Base-by-base conservation (phyloP, 2,797 vertebrate species). In the Otolemur crassicaudatus region DNA sequence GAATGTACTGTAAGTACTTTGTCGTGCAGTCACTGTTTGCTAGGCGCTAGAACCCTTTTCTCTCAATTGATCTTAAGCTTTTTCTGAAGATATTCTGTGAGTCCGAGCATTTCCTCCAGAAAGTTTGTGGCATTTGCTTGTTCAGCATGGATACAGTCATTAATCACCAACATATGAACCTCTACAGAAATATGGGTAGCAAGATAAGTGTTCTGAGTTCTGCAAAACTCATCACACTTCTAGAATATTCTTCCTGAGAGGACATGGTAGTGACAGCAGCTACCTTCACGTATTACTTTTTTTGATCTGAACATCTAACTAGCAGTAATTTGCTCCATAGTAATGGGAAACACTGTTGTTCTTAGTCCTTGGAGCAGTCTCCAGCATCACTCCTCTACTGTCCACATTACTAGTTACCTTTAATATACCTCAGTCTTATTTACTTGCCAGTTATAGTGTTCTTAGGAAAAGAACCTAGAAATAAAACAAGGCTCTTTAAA, bases 401-500 rank as follows among this genome's bases (percentile, higher is more conserved):
- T 56, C 63, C 61, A 60, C 22, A 43, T 46, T 90, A 27, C 40
- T 34, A 83, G 23, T 90, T 69, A 72, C 56, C 70, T 90, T 73
- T 37, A 75, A 43, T 43, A 72, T 6, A 80, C 29, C 56, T 88
- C 37, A 63, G 2, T 76, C 94, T 83, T 43, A 69, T 76, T 90
- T 65, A 37, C 29, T 91, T 95, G 88, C 29, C 34, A 70, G 43
- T 76, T n/a, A 34, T 34, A 95, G 31, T 80, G 19, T 93, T 20
- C 46, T 61, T 89, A 40, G 43, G 53, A 91, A 87, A 49, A 94
- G 17, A 76, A 16, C 85, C 60, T 87, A 90, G 43, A 90, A 83
- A 49, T 53, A 92, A 83, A 96, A 92, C 60, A 87, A 89, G 40
- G 17, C 43, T 92, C 49, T 80, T 94, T 79, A 40, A 91, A 91